Evolutionary conservation across 2,888 invertebrate genomes (phyloP), one percentile per base, ranked within the genome.

Genomic region (Drosophila nigricruria): DNA sequence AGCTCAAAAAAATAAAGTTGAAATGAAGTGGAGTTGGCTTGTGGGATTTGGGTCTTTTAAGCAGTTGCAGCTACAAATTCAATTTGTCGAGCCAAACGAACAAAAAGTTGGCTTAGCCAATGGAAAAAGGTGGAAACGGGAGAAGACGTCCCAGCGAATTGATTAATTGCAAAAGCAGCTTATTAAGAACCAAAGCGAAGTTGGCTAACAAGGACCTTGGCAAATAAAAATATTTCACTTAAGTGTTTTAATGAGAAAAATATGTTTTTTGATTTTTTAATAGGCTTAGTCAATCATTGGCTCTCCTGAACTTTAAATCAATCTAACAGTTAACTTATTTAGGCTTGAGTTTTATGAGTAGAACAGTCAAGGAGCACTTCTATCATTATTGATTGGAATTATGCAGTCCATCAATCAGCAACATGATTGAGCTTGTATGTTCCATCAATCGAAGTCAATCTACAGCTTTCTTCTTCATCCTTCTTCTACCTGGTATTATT

Each of bases 61-160:
- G 68, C 70, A 75, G 63, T 64, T 81, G 77, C 78, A 82, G 75
- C 83, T 77, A 77, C 58, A 49, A 80, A 78, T 86, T 78, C 73
- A 83, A 88, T 88, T 86, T 80, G 76, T 59, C 50, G 40, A 66
- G 20, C 54, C 40, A 49, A 42, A 40, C 36, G 43, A 70, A 20
- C 23, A 20, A 30, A 40, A 42, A 50, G 14, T 32, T 8, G 18
- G 47, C 47, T 30, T 32, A 32, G 53, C 36, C 25, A 6, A 1
- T n/a, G 34, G 25, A 16, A 36, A 36, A 32, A 52, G 36, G 36
- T 20, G 36, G 34, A 9, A 36, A 23, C 8, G 34, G 52, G 10
- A 69, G 67, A 70, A 56, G 63, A 66, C 66, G 65, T 59, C 60
- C 61, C 68, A 32, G 56, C 56, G 53, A 58, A 58, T 70, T 73